phyloP scores from a whole-genome alignment of 2,797 vertebrate genomes.

The Protosalanx chinensis region DNA sequence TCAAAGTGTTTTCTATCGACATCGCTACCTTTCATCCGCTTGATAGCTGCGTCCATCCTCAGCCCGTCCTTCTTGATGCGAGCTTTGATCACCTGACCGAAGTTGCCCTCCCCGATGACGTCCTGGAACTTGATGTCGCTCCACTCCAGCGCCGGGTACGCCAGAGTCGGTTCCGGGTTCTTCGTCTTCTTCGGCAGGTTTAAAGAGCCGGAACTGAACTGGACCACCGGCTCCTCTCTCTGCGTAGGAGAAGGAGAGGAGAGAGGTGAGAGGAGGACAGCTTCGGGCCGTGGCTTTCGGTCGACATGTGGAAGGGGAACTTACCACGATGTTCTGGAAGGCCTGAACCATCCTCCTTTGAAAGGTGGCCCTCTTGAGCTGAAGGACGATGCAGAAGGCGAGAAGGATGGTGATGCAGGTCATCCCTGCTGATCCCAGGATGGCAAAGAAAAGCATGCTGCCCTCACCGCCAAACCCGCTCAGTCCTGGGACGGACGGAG shows the following conservation, averaged over 20 bases:
- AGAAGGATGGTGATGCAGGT: constrained; percentile 84
- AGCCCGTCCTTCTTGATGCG: constrained; percentile 87
- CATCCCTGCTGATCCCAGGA: constrained; percentile 85
- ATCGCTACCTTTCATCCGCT: constrained; percentile 84
- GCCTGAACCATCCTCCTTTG: constrained; percentile 84
- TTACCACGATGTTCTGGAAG: constrained; percentile 67
- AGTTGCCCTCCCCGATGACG: constrained; percentile 87
- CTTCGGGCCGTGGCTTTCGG: not conserved
- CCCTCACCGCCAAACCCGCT: constrained; percentile 66
- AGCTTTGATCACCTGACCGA: constrained; percentile 86
- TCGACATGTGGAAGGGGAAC: not conserved
- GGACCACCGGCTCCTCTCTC: constrained; percentile 86
- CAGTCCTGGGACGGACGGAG: constrained; percentile 51
- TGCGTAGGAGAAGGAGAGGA: constrained; percentile 49
- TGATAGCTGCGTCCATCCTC: constrained; percentile 86
- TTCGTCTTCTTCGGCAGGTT: constrained; percentile 76
- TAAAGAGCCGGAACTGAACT: constrained; percentile 83
- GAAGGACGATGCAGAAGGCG: constrained; percentile 83
- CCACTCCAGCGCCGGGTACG: constrained; percentile 85
- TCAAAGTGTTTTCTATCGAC: not conserved
- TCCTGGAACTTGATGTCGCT: constrained; percentile 90
- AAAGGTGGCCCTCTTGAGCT: constrained; percentile 79
- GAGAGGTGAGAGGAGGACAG: not conserved
- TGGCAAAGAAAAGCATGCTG: constrained; percentile 83
- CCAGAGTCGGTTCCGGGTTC: constrained; percentile 75